phyloP scores from a whole-genome alignment of 30 jellyfish, hydroid and myxozoan species.

The Turritopsis dohrnii region DNA sequence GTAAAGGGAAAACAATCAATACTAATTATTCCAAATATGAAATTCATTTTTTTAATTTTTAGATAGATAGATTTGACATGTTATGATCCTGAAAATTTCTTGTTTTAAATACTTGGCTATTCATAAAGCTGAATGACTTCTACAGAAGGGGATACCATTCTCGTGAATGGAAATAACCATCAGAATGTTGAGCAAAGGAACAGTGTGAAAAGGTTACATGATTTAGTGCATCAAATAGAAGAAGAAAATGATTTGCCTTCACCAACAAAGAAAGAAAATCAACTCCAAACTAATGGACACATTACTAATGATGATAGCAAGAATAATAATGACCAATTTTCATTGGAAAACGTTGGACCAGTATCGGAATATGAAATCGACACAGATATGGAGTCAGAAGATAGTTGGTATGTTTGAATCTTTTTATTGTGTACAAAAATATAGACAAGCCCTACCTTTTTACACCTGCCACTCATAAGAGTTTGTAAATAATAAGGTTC shows the following conservation, averaged over 20 bases:
- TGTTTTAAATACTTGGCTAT: not conserved
- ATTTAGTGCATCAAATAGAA: conserved; percentile 52
- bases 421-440: not conserved
- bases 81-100: too few species aligned
- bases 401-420: conserved; percentile 22
- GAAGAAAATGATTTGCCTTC: conserved; percentile 44
- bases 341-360: conserved; percentile 28
- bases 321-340: not conserved
- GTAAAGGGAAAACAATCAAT: too few species aligned
- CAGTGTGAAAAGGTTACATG: conserved; percentile 37
- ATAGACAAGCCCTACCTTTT: not conserved
- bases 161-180: not conserved
- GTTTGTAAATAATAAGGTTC: too few species aligned
- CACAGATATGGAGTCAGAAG: conserved; percentile 22
- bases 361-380: conserved; percentile 12
- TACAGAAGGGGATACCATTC: conserved; percentile 7
- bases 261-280: conserved; percentile 21
- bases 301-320: not conserved
- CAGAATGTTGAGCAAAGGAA: conserved; percentile 8
- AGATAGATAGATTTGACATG: not conserved
- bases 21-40: too few species aligned
- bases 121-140: not conserved
- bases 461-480: too few species aligned
- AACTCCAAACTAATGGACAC: not conserved
- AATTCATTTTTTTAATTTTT: too few species aligned